phyloP scores from a whole-genome alignment of 2,113 vertebrate species.

The Erythrolamprus reginae region DNA sequence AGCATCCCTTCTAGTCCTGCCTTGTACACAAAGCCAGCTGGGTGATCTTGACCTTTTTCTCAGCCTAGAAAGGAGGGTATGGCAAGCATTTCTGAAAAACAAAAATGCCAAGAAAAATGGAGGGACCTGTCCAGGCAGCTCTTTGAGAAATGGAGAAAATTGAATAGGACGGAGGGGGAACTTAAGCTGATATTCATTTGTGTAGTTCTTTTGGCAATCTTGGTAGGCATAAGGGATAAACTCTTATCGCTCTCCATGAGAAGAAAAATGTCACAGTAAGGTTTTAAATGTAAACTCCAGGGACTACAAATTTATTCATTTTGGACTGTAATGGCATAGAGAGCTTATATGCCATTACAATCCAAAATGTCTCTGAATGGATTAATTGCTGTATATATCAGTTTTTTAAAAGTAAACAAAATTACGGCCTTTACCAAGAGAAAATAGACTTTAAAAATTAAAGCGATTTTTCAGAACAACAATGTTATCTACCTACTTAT shows the following conservation, averaged over 20 bases:
- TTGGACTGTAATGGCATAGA: no score
- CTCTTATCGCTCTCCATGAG: neutral
- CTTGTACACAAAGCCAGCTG: neutral
- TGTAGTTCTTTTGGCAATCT: neutral
- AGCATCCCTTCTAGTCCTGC: neutral
- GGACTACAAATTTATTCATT: neutral
- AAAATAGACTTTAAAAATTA: neutral
- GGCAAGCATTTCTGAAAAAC: neutral
- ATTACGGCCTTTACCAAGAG: neutral
- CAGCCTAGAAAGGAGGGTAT: neutral
- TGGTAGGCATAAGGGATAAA: neutral
- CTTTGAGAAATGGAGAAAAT: neutral
- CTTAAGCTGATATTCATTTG: neutral
- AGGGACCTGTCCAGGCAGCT: neutral
- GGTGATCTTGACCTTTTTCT: neutral
- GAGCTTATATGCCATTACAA: neutral
- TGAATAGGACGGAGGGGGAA: neutral
- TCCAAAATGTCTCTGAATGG: neutral
- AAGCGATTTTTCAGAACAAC: neutral
- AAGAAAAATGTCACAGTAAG: neutral
- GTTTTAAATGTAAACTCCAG: neutral
- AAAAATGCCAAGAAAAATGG: neutral
- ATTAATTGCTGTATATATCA: neutral
- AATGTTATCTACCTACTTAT: no score
- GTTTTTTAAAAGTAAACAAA: neutral